Evolutionary conservation across 2,888 invertebrate genomes (phyloP), one percentile per base, ranked within the genome.

Genomic region (Stenodera caucasica): DNA sequence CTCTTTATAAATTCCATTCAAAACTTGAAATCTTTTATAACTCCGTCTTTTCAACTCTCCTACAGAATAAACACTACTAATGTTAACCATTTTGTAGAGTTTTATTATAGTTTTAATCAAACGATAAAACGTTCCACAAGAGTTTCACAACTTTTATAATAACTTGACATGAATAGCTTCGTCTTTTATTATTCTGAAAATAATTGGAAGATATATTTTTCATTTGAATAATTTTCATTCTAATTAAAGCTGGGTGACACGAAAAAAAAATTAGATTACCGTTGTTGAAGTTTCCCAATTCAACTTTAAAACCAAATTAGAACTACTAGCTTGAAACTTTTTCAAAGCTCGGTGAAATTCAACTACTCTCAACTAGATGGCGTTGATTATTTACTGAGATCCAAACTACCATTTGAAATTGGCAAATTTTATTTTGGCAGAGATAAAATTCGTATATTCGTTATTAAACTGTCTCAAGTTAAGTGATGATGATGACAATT

Each of bases 111-210:
- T 37, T 57, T 40, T 55, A 55, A 50, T 56, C 40, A 60, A 55
- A 40, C 51, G 15, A 49, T 45, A 30, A 26, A 45, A 18, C 35
- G 15, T 14, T 55, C 5, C 35, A 32, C 18, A 30, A 53, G 23
- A 65, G 49, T 64, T 61, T 63, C 64, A 63, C 58, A 63, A 67
- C 49, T 67, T 66, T 59, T 37, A 55, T 63, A 64, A 67, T 67
- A 62, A 65, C 61, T 65, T 55, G 40, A 55, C 30, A n/a, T 14
- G 30, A 50, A 33, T 30, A 35, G 30, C 55, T 15, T 14, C 32
- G 30, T 21, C 45, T 21, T 21, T 26, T 58, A 50, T 52, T 33
- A 26, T 45, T 18, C 26, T 12, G 49, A 21, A 49, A 61, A 56
- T 56, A 62, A 58, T 58, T 40, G 49, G 30, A 26, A 9, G 30